Evolutionary conservation across 2,113 vertebrate genomes (phyloP).

Genomic region (Neodontobutis hainanensis): DNA sequence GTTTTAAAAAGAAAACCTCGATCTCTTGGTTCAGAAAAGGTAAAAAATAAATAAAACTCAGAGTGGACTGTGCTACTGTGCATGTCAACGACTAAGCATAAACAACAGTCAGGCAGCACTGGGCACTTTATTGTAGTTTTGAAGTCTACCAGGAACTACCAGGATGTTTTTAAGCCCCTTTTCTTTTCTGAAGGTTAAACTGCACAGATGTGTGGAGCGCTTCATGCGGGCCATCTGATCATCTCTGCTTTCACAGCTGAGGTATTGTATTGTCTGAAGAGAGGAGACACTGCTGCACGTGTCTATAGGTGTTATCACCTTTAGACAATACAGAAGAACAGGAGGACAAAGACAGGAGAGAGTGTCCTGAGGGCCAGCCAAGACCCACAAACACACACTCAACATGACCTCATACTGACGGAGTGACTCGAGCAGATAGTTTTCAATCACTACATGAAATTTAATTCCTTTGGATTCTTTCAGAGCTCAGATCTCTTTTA

Average conservation of each 20-base stretch:
- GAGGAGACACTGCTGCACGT: slow-evolving; percentile 48
- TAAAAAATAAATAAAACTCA: background rate
- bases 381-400: slow-evolving; percentile 10
- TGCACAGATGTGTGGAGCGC: slow-evolving; percentile 8
- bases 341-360: slow-evolving; percentile 75
- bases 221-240: slow-evolving; percentile 46
- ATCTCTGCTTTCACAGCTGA: slow-evolving; percentile 37
- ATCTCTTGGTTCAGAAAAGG: background rate
- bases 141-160: background rate
- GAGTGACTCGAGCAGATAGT: slow-evolving; percentile 18
- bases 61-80: no score
- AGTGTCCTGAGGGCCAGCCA: slow-evolving; percentile 58
- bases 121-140: background rate
- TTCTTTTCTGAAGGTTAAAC: background rate
- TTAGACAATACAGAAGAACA: slow-evolving; percentile 77
- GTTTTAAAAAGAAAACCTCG: background rate
- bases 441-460: slow-evolving; percentile 23
- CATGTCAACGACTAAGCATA: no score
- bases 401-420: slow-evolving; percentile 46
- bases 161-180: background rate
- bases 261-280: slow-evolving; percentile 65
- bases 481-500: slow-evolving; percentile 6
- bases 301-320: slow-evolving; percentile 71
- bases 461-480: background rate
- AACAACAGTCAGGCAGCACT: no score